Percentiles rank a stretch among this genome's conserved stretches.
Conservation (phyloP, 2,888 invertebrate genomes). For the Clistopyga incitator region DNA sequence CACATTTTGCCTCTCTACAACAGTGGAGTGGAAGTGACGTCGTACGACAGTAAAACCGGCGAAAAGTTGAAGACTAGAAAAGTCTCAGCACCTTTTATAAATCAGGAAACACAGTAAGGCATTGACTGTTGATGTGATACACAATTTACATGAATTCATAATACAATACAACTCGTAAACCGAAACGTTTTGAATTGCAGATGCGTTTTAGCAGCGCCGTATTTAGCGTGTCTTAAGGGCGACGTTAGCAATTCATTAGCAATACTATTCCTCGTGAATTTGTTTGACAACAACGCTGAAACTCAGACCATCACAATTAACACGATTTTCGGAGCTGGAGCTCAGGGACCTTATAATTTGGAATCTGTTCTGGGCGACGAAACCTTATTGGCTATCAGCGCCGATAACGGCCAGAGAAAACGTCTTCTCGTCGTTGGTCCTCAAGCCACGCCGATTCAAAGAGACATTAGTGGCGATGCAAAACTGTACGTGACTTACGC, state of each 20-base stretch:
- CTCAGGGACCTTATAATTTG: constrained; percentile 79
- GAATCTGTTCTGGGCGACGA: constrained; percentile 79
- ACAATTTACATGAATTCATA: not conserved
- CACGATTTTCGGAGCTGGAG: constrained; percentile 80
- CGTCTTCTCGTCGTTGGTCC: constrained; percentile 83
- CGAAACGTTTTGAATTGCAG: constrained; percentile 84
- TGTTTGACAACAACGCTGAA: constrained; percentile 82
- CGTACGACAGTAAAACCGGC: constrained; percentile 82
- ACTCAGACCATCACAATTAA: constrained; percentile 79
- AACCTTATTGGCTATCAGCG: constrained; percentile 78
- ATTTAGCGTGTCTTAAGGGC: constrained; percentile 88
- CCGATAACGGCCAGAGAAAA: constrained; percentile 79
- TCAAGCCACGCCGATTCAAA: constrained; percentile 80
- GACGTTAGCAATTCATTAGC: constrained; percentile 82
- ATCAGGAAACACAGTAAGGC: constrained; percentile 80
- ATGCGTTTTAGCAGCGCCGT: constrained; percentile 88
- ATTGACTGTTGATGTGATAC: not conserved
- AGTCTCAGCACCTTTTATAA: constrained; percentile 80
- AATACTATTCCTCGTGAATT: constrained; percentile 87
- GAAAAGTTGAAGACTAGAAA: constrained; percentile 80
- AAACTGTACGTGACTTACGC: constrained; percentile 80
- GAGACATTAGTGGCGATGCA: constrained; percentile 81
- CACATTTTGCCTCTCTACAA: constrained; percentile 82
- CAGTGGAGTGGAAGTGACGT: constrained; percentile 80
- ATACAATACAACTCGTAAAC: too few relatives aligned